Conservation (phyloP, 2,797 vertebrate species). For the Crenichthys baileyi region DNA sequence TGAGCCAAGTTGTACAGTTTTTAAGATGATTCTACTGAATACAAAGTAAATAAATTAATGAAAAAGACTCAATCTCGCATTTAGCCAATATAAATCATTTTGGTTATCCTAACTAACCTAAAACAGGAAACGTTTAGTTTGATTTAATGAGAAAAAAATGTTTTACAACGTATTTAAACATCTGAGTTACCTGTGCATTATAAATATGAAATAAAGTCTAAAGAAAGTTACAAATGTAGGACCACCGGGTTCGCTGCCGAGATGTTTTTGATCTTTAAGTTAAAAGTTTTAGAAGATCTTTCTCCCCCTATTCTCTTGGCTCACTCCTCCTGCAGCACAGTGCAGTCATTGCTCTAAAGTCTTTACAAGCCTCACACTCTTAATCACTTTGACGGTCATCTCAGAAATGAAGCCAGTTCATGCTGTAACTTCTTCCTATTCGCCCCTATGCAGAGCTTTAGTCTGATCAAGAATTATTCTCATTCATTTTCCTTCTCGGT, state of each 20-base stretch:
- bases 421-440: conserved; percentile 56
- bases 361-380: conserved; percentile 41
- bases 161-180: not conserved
- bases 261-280: not conserved
- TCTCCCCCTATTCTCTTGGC: conserved; percentile 14
- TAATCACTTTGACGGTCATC: conserved; percentile 55
- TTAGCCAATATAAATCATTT: not conserved
- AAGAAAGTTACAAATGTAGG: not conserved
- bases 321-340: conserved; percentile 17
- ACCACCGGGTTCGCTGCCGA: not conserved
- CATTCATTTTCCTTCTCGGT: conserved; percentile 26
- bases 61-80: not conserved
- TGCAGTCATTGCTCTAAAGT: conserved; percentile 9
- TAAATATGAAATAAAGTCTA: not conserved
- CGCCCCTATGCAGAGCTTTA: conserved; percentile 5
- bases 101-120: not conserved
- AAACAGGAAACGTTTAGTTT: not conserved
- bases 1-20: not conserved
- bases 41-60: not conserved
- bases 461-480: conserved; percentile 22
- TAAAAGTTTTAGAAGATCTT: conserved; percentile 26
- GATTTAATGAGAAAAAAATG: not conserved
- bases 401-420: conserved; percentile 39
- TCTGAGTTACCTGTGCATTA: not conserved
- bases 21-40: not conserved